Conservation (phyloP, 2,888 invertebrate species). For the Melikaiella ostensackeni region DNA sequence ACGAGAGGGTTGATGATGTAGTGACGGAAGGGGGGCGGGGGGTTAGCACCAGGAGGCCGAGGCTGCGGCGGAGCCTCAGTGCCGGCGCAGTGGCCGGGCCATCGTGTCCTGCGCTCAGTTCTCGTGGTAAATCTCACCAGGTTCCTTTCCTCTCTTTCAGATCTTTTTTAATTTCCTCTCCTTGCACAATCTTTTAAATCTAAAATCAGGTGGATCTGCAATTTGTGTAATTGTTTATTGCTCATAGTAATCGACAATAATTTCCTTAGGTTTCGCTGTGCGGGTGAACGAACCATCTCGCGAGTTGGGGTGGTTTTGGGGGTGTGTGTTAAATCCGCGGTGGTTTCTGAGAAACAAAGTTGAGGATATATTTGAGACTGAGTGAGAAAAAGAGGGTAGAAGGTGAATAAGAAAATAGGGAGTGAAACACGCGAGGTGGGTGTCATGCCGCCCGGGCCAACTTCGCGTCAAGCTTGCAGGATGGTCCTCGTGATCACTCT, state of each 20-base stretch:
- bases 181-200: neutral
- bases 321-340: conserved; percentile 10
- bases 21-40: conserved; percentile 36
- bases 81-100: conserved; percentile 77
- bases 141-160: neutral
- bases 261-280: conserved; percentile 14
- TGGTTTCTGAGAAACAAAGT: neutral
- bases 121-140: conserved; percentile 31
- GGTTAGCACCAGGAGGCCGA: conserved; percentile 72
- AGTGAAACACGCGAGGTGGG: conserved; percentile 59
- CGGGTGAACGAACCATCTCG: conserved; percentile 22
- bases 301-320: conserved; percentile 25
- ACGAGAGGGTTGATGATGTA: conserved; percentile 39
- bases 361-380: neutral
- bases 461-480: conserved; percentile 63
- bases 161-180: neutral
- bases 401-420: conserved; percentile 17
- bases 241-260: conserved; percentile 8
- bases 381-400: neutral
- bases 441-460: conserved; percentile 76
- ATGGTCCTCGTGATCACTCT: conserved; percentile 56
- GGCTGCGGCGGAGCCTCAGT: conserved; percentile 76
- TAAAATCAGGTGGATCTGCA: neutral
- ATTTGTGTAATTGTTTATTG: neutral
- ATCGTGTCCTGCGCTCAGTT: conserved; percentile 71